phyloP scores from a whole-genome alignment of 1,140 invertebrate genomes.

The Drosophila takahashii region DNA sequence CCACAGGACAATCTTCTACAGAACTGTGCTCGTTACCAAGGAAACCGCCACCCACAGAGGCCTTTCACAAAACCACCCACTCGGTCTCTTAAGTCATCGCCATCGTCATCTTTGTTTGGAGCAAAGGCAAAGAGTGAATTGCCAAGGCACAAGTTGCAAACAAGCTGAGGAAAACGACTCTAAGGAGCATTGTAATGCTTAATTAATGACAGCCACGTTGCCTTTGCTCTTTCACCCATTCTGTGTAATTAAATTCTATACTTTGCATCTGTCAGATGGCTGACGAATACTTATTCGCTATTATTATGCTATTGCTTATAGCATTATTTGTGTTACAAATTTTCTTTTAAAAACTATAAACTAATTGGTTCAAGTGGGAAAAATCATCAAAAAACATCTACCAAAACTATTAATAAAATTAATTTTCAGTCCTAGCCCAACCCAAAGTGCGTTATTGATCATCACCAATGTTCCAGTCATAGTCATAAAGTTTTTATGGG shows the following conservation, averaged over 20 bases:
- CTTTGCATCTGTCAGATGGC: slow-evolving; percentile 4
- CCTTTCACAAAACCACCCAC: slow-evolving; percentile 10
- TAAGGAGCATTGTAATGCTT: slow-evolving; percentile 22
- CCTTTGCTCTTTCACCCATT: slow-evolving; percentile 4
- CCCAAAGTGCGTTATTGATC: no score
- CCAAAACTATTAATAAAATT: not conserved
- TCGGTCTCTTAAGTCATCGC: slow-evolving; percentile 32
- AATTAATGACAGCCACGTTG: slow-evolving; percentile 35
- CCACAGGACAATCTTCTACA: slow-evolving; percentile 18
- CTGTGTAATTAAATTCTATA: slow-evolving; percentile 4
- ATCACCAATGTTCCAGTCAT: no score
- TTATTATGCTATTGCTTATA: not conserved
- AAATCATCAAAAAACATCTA: no score
- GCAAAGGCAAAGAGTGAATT: slow-evolving; percentile 17
- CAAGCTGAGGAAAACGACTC: slow-evolving; percentile 10
- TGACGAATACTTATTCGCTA: not conserved
- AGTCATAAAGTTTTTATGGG: no score
- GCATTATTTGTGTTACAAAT: slow-evolving; percentile 13
- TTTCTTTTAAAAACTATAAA: no score
- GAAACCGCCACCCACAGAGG: slow-evolving; percentile 2
- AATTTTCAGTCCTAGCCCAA: no score
- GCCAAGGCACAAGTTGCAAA: slow-evolving; percentile 8
- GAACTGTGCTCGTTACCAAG: slow-evolving; percentile 15
- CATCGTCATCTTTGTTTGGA: slow-evolving; percentile 45
- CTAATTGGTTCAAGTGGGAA: no score